Base-by-base conservation (phyloP, 2,888 invertebrate species). In the Dermolepida albohirtum region DNA sequence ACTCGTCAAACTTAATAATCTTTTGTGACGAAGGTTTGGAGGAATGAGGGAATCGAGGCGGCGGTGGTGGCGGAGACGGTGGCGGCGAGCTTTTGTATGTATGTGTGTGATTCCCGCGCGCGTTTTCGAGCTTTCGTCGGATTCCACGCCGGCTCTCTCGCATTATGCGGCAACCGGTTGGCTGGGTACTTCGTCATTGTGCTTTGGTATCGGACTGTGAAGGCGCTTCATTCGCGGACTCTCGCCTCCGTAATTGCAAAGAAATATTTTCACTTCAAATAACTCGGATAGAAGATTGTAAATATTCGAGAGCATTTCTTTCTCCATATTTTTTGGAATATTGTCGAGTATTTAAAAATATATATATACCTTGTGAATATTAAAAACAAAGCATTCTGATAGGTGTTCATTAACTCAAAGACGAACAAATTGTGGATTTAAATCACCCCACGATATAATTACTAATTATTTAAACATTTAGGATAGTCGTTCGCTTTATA, bases 1-100 rank as follows among this genome's bases (percentile, higher is more conserved):
- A 75, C 78, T 81, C 82, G 80, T 81, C 81, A 82, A 82, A 82
- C 82, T 82, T 82, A 82, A 82, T 82, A 83, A 83, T 83, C 82
- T 82, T 83, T 82, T 83, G 82, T 83, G 78, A 73, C 78, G 76
- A 78, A 80, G 80, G 79, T 81, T 80, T 81, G 81, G 80, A 22
- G 41, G 41, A 11, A 52, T 14, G 54, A 40, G 27, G 10, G 59
- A 76, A 70, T 71, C 70, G 70, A 67, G 66, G 63, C 67, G 71
- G 70, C 71, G 69, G 69, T 57, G 66, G 64, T 62, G 70, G 55
- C 64, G 70, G 65, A 71, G 43, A 14, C 44, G 22, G n/a, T 29
- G 22, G 40, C 8, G 51, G 16, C 17, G 22, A 40, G 54, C 54
- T 54, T 54, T 54, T 54, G 54, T 54, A 14, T 29, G 54, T 54